Evolutionary conservation across 2,113 vertebrate genomes (phyloP), one percentile per base, ranked within the genome.

Genomic region (Morone chrysops): DNA sequence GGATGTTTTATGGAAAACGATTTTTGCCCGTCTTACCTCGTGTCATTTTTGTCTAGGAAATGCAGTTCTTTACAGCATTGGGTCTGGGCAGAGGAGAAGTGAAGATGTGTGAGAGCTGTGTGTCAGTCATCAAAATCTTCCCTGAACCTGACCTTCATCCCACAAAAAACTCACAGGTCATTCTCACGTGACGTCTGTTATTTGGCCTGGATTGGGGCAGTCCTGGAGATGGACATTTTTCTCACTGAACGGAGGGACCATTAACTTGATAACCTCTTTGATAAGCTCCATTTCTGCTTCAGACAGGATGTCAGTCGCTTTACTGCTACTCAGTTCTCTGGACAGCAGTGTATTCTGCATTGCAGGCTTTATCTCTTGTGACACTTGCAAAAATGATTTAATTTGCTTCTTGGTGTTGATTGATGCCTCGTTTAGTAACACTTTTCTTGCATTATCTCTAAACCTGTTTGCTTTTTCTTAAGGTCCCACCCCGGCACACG

Each of bases 31-130:
- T 70, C 20, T 68, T 50, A 54, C 63, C 41, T 57, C 25, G n/a
- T 82, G 71, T 75, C 10, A 59, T 76, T 76, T 84, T 59, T 85
- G 60, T 81, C 61, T 68, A 85, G 78, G 54, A 72, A 6, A 54
- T 0, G 6, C 13, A 67, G 53, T 67, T 67, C 50, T 85, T 76
- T 85, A 11, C 56, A 60, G 14, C 22, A 71, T 20, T 4, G 12
- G 3, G 8, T 67, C 59, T 18, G 60, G 38, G 45, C 60, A n/a
- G 20, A 71, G 78, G 73, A 76, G 8, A 85, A 66, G 8, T 71
- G 67, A 38, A 59, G 5, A 36, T 71, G 77, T 54, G 47, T 75
- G 13, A 48, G 51, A 41, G 45, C 72, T 80, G 43, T 80, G 5
- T 75, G 50, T 60, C 36, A 71, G 66, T 16, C 83, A 22, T 59